Evolutionary conservation across 2,797 vertebrate genomes (phyloP).

Genomic region (Hephaestus fuliginosus): DNA sequence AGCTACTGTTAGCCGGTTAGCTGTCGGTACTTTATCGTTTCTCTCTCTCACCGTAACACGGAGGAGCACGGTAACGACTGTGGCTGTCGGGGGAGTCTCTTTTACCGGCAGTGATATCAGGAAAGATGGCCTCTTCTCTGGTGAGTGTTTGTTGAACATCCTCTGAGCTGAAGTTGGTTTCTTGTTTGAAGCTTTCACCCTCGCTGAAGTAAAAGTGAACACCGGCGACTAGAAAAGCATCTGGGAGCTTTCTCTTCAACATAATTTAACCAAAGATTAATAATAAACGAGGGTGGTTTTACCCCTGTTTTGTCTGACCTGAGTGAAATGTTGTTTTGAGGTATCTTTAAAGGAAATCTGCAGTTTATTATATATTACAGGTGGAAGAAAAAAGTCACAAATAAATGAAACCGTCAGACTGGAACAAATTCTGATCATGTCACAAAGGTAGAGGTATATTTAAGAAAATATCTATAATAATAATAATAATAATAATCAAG

Average conservation of each 20-base stretch:
- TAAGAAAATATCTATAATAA: background rate
- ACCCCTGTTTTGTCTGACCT: background rate
- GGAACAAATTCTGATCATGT: background rate
- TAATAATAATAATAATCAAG: no score
- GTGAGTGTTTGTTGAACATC: conserved; percentile 68
- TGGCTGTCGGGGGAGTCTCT: background rate
- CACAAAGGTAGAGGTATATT: background rate
- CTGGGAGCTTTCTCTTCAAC: background rate
- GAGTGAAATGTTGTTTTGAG: background rate
- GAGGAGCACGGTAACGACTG: background rate
- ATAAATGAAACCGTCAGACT: background rate
- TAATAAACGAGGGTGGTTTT: fast-evolving
- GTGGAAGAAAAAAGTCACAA: background rate
- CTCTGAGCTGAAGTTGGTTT: conserved; percentile 24
- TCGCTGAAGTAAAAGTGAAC: background rate
- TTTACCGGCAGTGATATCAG: background rate
- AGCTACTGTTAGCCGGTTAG: conserved; percentile 47
- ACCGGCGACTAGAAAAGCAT: fast-evolving
- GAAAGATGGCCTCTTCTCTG: conserved; percentile 75
- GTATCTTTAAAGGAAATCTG: background rate
- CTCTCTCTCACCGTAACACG: background rate
- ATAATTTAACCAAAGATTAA: background rate
- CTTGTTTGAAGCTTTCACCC: background rate
- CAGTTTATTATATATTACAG: background rate
- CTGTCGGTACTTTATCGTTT: background rate